A percentile compares a stretch with the other conserved stretches of the same genome.
These are phyloP conservation scores for Oreochromis tanganicae DNA, from an alignment of 2,113 vertebrate species.

Conservation along the genomic window DNA sequence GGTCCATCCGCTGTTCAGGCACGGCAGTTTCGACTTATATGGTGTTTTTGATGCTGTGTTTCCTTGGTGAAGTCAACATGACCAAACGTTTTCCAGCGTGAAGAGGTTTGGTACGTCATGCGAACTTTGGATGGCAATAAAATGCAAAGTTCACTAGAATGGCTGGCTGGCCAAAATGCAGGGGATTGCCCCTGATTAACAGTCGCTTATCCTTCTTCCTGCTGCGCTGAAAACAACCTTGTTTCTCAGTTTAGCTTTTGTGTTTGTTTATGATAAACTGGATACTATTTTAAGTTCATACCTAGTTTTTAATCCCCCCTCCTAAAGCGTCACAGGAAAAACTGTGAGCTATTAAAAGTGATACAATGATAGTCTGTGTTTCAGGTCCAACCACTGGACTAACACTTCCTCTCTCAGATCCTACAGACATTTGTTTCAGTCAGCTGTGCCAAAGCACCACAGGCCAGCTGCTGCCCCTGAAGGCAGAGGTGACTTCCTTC, in stretches of 20 bases:
- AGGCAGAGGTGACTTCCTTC: conserved; percentile 13
- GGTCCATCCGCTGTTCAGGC: neutral
- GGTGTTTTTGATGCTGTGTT: neutral
- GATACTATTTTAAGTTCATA: neutral
- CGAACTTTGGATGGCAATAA: neutral
- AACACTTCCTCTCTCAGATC: conserved; percentile 11
- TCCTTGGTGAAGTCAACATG: neutral
- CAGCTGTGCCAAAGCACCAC: neutral
- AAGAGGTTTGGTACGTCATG: neutral
- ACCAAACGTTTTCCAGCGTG: neutral
- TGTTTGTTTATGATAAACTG: neutral
- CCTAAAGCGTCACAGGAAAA: neutral
- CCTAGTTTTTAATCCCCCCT: rapidly evolving
- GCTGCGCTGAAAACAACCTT: neutral
- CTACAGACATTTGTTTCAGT: neutral
- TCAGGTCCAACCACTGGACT: neutral
- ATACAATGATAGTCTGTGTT: conserved; percentile 15
- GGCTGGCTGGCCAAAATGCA: neutral
- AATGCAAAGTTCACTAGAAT: conserved; percentile 1
- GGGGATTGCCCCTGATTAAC: neutral
- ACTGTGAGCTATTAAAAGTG: neutral
- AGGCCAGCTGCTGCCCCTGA: conserved; percentile 15
- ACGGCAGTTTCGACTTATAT: neutral
- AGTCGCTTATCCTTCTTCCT: neutral
- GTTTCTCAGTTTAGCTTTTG: neutral